Base-by-base conservation (phyloP, 2,113 vertebrate genomes). In the Silurus asotus region DNA sequence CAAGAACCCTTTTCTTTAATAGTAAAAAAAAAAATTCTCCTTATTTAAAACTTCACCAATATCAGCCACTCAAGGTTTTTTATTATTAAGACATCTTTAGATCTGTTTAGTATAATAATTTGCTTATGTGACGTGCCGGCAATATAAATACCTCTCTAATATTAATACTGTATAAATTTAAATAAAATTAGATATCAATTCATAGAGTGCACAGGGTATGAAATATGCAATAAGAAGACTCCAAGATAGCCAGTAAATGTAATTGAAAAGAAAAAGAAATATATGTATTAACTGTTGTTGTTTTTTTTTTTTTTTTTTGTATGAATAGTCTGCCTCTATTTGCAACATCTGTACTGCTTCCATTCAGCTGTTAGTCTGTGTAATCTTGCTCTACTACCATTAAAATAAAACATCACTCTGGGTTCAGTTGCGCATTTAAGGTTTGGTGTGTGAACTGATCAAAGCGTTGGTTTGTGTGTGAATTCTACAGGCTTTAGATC, bases 381-480 rank as follows among this genome's bases (percentile, higher is more conserved):
- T 77, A 28, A 58, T 55, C 53, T 37, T 37, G 76, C 25, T 76
- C 13, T 23, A n/a, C 23, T 7, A 55, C 15, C 23, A 78, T 28
- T 56, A 78, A 78, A 78, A 28, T n/a, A 20, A 58, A 79, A 58
- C 53, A 37, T 19, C 0, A n/a, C 15, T 3, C 23, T 11, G 19
- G 51, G 72, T 51, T 51, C 20, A 75, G 20, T 58, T 19, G 25
- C 55, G 20, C 2, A 25, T 59, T 55, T n/a, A 17, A 25, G 59
- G 55, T 45, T 37, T 2, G 8, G 25, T 37, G 25, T 45, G 55
- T 59, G 55, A 79, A 79, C 25, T 5, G 55, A 59, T 59, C 55
- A 58, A 79, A 79, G 55, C 8, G 25, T 17, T 77, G 53, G 75
- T 79, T 85, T 48, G 55, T 81, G 64, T 59, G 51, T 6, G 58